Percentiles rank a stretch among this genome's conserved stretches.
These are phyloP conservation scores for Cheirogaleus major DNA, from an alignment of 2,797 vertebrate species.

Conservation along the genomic window DNA sequence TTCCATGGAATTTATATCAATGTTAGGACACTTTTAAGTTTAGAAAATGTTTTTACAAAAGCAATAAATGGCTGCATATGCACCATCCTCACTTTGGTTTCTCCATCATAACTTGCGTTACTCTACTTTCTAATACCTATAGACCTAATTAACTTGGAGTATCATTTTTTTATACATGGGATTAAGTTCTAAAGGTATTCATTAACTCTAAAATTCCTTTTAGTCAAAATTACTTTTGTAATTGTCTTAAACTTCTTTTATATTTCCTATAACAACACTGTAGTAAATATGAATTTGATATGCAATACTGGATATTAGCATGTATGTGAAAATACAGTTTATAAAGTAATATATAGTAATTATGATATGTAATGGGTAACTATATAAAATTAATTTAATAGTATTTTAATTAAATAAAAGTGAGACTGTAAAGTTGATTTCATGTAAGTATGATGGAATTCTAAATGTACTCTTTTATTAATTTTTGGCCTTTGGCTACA, in stretches of 20 bases:
- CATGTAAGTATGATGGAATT: background rate
- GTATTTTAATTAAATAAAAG: background rate
- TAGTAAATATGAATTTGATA: background rate
- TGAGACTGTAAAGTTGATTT: background rate
- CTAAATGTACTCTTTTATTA: background rate
- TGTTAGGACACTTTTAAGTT: background rate
- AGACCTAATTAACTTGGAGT: background rate
- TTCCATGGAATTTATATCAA: background rate
- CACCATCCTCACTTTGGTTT: background rate
- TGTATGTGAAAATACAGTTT: background rate
- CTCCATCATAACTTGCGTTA: background rate
- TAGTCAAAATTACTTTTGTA: background rate
- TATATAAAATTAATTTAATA: background rate
- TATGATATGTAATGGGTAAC: background rate
- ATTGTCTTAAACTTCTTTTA: background rate
- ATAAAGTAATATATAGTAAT: background rate
- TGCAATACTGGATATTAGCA: background rate
- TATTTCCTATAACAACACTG: background rate
- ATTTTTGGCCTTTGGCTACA: background rate
- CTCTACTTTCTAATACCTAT: background rate
- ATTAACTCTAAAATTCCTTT: background rate
- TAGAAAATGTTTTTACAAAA: background rate
- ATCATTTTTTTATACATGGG: background rate
- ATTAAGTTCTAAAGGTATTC: background rate
- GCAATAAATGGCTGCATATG: background rate